Percentiles rank a stretch among this genome's conserved stretches.
These are phyloP conservation scores for Sebastes taczanowskii DNA, from an alignment of 2,797 vertebrate species.

Conservation along the genomic window DNA sequence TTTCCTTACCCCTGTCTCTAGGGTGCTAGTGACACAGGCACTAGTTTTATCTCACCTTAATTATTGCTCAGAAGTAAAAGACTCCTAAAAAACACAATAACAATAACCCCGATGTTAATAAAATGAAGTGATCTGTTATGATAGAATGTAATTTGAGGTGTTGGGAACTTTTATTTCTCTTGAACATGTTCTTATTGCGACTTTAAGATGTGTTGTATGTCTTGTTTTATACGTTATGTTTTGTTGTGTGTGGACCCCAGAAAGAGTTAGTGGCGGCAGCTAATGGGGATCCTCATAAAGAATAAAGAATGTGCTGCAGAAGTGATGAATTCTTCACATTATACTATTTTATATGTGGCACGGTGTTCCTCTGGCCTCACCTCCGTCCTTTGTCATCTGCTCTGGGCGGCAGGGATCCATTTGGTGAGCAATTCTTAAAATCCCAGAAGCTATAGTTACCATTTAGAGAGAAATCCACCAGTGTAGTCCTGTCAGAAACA, in stretches of 20 bases:
- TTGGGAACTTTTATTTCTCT: neutral
- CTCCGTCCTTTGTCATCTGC: constrained; percentile 14
- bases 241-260: neutral
- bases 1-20: neutral
- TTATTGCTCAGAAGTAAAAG: neutral
- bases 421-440: constrained; percentile 37
- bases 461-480: constrained; percentile 33
- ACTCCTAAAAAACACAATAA: no score
- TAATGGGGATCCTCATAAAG: neutral
- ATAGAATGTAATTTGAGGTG: neutral
- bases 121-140: neutral
- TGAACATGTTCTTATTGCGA: neutral
- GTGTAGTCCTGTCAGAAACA: constrained; percentile 34
- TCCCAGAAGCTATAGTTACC: constrained; percentile 31
- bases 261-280: neutral
- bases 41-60: neutral
- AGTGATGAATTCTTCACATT: constrained; percentile 26
- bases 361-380: constrained; percentile 1
- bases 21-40: neutral
- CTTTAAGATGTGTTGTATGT: neutral
- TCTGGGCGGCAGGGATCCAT: constrained; percentile 23
- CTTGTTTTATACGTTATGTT: neutral
- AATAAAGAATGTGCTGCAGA: constrained; percentile 1
- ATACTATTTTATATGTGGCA: constrained; percentile 12
- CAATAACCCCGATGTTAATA: neutral